These are phyloP conservation scores for Zeugodacus cucurbitae DNA, from an alignment of 1,140 invertebrate species.

Conservation along the genomic window DNA sequence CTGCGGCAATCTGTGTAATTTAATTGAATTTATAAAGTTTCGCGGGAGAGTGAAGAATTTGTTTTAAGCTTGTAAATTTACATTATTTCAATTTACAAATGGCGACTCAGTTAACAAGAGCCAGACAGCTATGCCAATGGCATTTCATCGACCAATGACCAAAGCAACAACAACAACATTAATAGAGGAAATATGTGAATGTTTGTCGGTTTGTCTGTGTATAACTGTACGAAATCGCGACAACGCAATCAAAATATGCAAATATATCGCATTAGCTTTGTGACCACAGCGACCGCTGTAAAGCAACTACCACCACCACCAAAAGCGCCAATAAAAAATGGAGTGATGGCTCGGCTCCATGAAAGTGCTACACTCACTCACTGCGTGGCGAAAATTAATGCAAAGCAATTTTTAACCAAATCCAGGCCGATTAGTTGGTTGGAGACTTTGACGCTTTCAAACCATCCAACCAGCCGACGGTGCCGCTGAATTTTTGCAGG, in stretches of 20 bases:
- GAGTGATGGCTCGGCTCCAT: background rate
- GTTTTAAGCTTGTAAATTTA: constrained; percentile 42
- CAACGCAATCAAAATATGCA: constrained; percentile 62
- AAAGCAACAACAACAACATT: constrained; percentile 20
- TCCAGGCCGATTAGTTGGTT: constrained; percentile 15
- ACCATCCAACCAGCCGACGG: background rate
- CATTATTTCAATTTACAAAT: constrained; percentile 42
- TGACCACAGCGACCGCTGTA: constrained; percentile 38
- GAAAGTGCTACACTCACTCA: background rate
- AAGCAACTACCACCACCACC: background rate
- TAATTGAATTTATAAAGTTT: constrained; percentile 42
- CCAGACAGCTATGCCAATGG: background rate
- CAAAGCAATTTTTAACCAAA: constrained; percentile 40
- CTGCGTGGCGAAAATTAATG: constrained; percentile 20
- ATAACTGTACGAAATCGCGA: background rate
- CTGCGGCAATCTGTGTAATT: constrained; percentile 33
- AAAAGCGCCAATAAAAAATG: background rate
- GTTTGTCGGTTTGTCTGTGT: background rate
- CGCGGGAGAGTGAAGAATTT: background rate
- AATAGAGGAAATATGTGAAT: background rate
- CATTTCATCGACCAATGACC: background rate
- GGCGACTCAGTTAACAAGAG: background rate
- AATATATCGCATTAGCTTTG: constrained; percentile 65
- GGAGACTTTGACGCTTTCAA: background rate
- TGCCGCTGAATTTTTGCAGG: background rate